Base-by-base conservation (phyloP, 2,888 invertebrate species). In the Celastrina argiolus region DNA sequence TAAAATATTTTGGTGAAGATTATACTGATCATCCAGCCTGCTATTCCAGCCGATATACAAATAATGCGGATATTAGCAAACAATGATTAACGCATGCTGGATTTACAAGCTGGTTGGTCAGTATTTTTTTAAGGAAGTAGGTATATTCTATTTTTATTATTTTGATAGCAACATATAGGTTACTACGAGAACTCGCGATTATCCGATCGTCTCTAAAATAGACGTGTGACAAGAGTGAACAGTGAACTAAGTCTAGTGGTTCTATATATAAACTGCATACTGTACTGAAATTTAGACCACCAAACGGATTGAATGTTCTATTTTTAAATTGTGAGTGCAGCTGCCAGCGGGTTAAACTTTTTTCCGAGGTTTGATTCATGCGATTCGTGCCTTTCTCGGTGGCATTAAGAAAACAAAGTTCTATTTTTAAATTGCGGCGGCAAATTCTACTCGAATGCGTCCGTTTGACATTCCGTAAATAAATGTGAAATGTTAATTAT, bases 231-330 rank as follows among this genome's bases (percentile, higher is more conserved):
- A 79, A 84, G 85, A 85, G 88, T 87, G 88, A 86, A 85, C 83
- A 80, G 85, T 85, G 85, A 86, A 87, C 87, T 86, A 85, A 86
- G 83, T 84, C 85, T 84, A 80, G 78, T 75, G 83, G 80, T 56
- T 85, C 87, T 89, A 88, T 82, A 82, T 87, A 81, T 89, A 88
- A 82, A 81, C 82, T 79, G 61, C 61, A 86, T 88, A 83, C 87
- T 87, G 84, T 84, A 84, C 83, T 79, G 84, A 87, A 83, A 90
- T 89, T 87, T 90, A 87, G 89, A 87, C 81, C 90, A 79, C 83
- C 83, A 85, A 61, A 86, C 87, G 85, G 83, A 87, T 85, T 87
- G 87, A 87, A 82, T 78, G 84, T 81, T 83, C 87, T 87, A 86
- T 81, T 81, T 87, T 83, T 87, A 85, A 82, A 18, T 39, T 58